These are phyloP conservation scores for Doryteuthis pealeii DNA, from an alignment of 1,140 invertebrate genomes.

Conservation along the genomic window DNA sequence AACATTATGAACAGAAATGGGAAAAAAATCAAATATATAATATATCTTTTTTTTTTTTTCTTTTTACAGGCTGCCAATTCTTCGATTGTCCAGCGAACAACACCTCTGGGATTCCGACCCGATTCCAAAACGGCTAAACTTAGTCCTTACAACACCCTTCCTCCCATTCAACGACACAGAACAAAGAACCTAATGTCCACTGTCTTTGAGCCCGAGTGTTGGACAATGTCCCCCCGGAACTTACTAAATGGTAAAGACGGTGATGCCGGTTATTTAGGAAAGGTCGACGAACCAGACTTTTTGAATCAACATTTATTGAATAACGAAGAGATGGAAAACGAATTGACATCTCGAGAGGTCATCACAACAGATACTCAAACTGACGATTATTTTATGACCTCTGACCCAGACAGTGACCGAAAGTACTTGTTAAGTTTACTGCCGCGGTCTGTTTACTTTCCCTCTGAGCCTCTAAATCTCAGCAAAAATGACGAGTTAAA, in stretches of 20 bases:
- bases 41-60: not conserved
- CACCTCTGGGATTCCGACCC: conserved; percentile 13
- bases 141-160: conserved; percentile 23
- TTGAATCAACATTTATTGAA: not conserved
- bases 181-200: conserved; percentile 33
- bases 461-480: conserved; percentile 20
- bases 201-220: conserved; percentile 33
- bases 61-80: not conserved
- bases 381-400: too few species aligned
- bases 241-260: not conserved
- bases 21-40: too few species aligned
- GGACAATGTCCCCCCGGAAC: conserved; percentile 15
- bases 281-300: not conserved
- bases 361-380: not conserved
- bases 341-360: not conserved
- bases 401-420: not conserved
- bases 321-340: not conserved
- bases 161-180: conserved; percentile 28
- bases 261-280: not conserved
- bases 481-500: conserved; percentile 13
- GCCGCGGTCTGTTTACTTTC: conserved; percentile 26
- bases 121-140: conserved; percentile 33
- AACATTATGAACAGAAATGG: too few species aligned
- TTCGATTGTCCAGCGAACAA: not conserved
- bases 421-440: conserved; percentile 22